Evolutionary conservation across 2,888 invertebrate genomes (phyloP), one percentile per base, ranked within the genome.

Genomic region (Leptura quadrifasciata): DNA sequence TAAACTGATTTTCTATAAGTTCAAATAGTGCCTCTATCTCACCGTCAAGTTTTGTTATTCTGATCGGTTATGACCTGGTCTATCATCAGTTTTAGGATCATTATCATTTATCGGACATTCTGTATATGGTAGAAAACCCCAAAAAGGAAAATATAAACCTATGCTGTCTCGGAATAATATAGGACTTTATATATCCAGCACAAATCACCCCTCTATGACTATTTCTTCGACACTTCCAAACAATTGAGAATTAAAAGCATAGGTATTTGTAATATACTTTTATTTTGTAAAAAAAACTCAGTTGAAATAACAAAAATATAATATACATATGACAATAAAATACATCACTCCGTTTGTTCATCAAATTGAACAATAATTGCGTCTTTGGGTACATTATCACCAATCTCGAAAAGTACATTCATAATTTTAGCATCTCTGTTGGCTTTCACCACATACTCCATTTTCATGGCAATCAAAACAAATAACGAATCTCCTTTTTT

Each of bases 391-490:
- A 98, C 95, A 77, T 94, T 95, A 83, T 97, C 96, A 0, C 98
- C 98, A 76, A 92, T 90, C 75, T 93, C 92, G 85, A 93, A 94
- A 2, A 92, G 87, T 35, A 98, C 90, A 3, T 93, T 92, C 63
- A 94, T 92, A 2, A 99, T 93, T 6, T 91, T 92, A 63, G 96
- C 98, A 86, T 95, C 93, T 60, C 93, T 91, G 0, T 95, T 94
- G 2, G 98, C 96, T 83, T 95, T 95, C 15, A 99, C 94, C 15
- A 98, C 94, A 88, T 98, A 95, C 92, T 99, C 99, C 99, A 99
- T 99, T 91, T 99, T 99, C 99, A 99, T 99, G 0, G 99, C 99
- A 80, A 98, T 97, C 86, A 99, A 94, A 60, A 98, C 95, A 77
- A 98, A 94, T 2, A 99, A 90, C 0, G 96, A 94, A 87, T 99